Conservation (phyloP, 37 sponge, comb jelly and placozoan genomes). For the Beroe ovata region DNA sequence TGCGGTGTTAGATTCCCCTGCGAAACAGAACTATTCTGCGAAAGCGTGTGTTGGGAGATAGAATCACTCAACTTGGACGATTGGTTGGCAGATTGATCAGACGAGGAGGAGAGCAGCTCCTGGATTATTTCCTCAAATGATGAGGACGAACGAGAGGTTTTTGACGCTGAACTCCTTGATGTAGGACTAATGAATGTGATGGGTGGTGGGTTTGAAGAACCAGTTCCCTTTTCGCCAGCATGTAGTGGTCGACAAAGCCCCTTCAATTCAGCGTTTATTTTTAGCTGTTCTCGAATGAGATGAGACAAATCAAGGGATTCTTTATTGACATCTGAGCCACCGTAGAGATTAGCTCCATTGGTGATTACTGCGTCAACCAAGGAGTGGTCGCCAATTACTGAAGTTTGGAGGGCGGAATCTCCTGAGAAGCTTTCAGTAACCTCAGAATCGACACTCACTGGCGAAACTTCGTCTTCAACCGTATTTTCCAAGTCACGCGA, state of each 20-base stretch:
- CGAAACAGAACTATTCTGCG: neutral
- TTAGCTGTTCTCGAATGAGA: conserved; percentile 36
- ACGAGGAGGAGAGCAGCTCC: neutral
- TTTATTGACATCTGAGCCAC: neutral
- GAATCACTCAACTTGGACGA: conserved; percentile 11
- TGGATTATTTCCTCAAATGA: conserved; percentile 58
- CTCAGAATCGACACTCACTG: too few relatives aligned
- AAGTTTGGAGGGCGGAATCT: too few relatives aligned
- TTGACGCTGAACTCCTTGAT: neutral
- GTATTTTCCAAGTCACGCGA: too few relatives aligned
- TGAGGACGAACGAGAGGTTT: neutral
- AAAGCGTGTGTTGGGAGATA: conserved; percentile 60
- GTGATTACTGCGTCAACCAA: too few relatives aligned
- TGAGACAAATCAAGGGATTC: conserved; percentile 20
- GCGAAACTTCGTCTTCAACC: too few relatives aligned
- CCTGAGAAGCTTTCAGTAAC: too few relatives aligned
- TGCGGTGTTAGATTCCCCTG: neutral
- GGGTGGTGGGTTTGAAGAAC: conserved; percentile 1
- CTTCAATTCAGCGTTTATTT: conserved; percentile 2
- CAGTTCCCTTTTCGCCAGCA: neutral
- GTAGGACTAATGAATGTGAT: neutral
- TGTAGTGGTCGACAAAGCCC: neutral
- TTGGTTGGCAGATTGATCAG: neutral
- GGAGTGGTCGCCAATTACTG: too few relatives aligned
- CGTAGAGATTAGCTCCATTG: too few relatives aligned